Base-by-base conservation (phyloP, 2,797 vertebrate genomes). In the Buceros bicornis region DNA sequence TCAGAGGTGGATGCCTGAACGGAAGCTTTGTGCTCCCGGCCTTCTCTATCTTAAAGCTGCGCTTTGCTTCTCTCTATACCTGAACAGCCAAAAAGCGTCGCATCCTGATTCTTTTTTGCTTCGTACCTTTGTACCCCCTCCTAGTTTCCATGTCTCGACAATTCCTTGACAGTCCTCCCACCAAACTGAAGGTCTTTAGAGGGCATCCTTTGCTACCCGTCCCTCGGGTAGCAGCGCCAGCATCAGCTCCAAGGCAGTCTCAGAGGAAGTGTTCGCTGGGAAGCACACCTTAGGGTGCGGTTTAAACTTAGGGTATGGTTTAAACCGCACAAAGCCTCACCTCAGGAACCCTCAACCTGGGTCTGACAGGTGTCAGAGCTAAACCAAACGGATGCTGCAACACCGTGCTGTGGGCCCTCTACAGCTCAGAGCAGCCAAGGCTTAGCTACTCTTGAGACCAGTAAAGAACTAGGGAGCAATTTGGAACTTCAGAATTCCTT, bases 391-490 rank as follows among this genome's bases (percentile, higher is more conserved):
- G 43, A 14, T 7, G 21, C 51, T 22, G 4, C 26, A 18, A 5
- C 0, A 1, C 37, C 26, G 21, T 35, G 25, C 24, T 4, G 2
- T 5, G 1, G 43, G 19, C 58, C 24, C 25, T 45, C 50, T 24
- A 6, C 37, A 47, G 8, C 45, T 28, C 78, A 22, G 24, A 13
- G 29, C 13, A 4, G 11, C 35, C 50, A 2, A n/a, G 29, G 20
- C 54, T 53, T 33, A 26, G 48, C 31, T 76, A 2, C 53, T 25
- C 7, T 0, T 11, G 25, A 40, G 62, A 20, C 15, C 2, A 4
- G 8, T 40, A 29, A 31, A 19, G 40, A 76, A 17, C 17, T 7
- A 37, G 28, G 5, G 60, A 89, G 35, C 60, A 45, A 10, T 13
- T 92, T 10, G 13, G 22, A 81, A 90, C 60, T 56, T 60, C 76